Base-by-base conservation (phyloP, 2,113 vertebrate genomes). In the Catagonus wagneri region DNA sequence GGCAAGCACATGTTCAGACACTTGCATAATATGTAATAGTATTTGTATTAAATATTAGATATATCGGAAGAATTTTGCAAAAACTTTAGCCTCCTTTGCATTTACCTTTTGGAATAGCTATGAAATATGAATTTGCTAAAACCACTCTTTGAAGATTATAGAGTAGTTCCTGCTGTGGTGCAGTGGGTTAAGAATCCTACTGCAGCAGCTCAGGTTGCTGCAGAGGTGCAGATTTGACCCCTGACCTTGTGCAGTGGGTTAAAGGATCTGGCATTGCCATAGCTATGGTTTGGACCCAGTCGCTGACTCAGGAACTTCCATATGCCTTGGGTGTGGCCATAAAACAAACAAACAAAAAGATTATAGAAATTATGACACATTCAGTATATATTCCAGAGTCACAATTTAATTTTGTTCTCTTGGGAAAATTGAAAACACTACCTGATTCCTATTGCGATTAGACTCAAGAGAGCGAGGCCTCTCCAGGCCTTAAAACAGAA, bases 21-120 rank as follows among this genome's bases (percentile, higher is more conserved):
- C 7, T 80, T 90, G 13, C 36, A 39, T 66, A 84, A 5, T 88
- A 71, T 75, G 0, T 71, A 84, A 39, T 23, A 52, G 23, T 69
- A 54, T 29, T 6, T 76, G 32, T 58, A 90, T 60, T 58, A 39
- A 15, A 63, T 76, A 63, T n/a, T 87, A 69, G 52, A 60, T 85
- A 93, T 87, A 95, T 94, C 93, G 44, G 22, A 85, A 95, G 69
- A 81, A 66, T 88, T 90, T 76, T 96, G 17, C 15, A 68, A 83
- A 93, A 86, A 27, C 25, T 71, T 96, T 81, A 50, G 39, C n/a
- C 25, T 85, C 19, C 8, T 58, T 80, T 90, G 54, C 23, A 90
- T 71, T 92, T 93, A 86, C 34, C n/a, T 89, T 91, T 91, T 92
- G 65, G 2, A 83, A 81, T 75, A 95, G 22, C 34, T 78, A 13